Conservation (phyloP, 30 jellyfish, hydroid and myxozoan species). For the Nemopilema nomurai region DNA sequence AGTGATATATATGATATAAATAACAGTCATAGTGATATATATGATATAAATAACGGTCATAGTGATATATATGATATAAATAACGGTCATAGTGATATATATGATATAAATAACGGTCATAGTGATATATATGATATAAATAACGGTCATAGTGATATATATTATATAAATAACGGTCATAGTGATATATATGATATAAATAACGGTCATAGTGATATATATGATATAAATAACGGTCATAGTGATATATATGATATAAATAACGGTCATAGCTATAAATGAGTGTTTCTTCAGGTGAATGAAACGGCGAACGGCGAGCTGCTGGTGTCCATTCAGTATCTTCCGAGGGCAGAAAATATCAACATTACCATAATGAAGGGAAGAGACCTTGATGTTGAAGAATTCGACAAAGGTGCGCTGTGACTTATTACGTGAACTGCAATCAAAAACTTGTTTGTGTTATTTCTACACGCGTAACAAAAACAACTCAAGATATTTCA, state of each 20-base stretch:
- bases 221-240: neutral
- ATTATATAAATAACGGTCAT: neutral
- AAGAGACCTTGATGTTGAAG: conserved; percentile 62
- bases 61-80: neutral
- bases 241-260: neutral
- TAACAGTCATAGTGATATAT: neutral
- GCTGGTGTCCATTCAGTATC: conserved; percentile 66
- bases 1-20: neutral
- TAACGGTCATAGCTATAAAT: conserved; percentile 1
- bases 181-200: neutral
- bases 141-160: neutral
- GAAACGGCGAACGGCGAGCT: conserved; percentile 68
- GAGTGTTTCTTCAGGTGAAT: conserved; percentile 47
- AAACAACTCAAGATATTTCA: no score
- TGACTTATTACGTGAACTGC: no score
- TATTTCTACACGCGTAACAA: no score
- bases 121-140: neutral
- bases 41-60: neutral
- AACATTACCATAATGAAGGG: conserved; percentile 71
- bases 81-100: neutral
- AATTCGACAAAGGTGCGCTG: conserved; percentile 78
- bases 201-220: neutral
- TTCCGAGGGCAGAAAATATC: conserved; percentile 87
- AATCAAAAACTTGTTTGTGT: no score
- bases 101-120: neutral